Evolutionary conservation across 1,140 invertebrate species (phyloP).

Genomic region (Dendrolimus punctatus): DNA sequence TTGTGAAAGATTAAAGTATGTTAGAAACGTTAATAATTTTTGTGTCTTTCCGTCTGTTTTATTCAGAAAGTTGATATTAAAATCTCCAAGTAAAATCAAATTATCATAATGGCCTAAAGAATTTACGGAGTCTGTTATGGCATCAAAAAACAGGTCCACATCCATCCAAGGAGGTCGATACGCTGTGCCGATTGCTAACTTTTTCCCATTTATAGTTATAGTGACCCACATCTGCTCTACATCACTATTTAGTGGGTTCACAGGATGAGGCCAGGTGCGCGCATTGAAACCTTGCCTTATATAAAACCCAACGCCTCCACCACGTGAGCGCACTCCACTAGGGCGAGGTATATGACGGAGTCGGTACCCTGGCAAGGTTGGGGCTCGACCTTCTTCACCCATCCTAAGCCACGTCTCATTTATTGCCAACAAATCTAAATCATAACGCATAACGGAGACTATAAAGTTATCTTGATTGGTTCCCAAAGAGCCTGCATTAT

Average conservation of each 20-base stretch:
- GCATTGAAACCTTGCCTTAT: background rate
- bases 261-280: slow-evolving; percentile 6
- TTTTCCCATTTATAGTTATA: slow-evolving; percentile 4
- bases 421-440: no score
- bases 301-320: slow-evolving; percentile 15
- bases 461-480: no score
- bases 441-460: no score
- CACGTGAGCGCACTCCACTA: slow-evolving; percentile 4
- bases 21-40: slow-evolving; percentile 11
- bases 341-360: slow-evolving; percentile 10
- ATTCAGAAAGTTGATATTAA: slow-evolving; percentile 14
- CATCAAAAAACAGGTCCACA: slow-evolving; percentile 14
- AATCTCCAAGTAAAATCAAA: slow-evolving; percentile 12
- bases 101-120: slow-evolving; percentile 7
- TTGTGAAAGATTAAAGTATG: slow-evolving; percentile 7
- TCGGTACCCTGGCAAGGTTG: slow-evolving; percentile 8
- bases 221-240: slow-evolving; percentile 21
- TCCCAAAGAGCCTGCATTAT: no score
- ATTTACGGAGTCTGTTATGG: slow-evolving; percentile 8
- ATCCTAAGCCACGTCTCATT: slow-evolving; percentile 24
- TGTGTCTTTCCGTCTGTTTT: background rate
- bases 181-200: slow-evolving; percentile 13
- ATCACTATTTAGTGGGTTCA: background rate
- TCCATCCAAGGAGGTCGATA: slow-evolving; percentile 13
- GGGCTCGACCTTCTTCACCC: slow-evolving; percentile 16